Base-by-base conservation (phyloP, 1,140 invertebrate genomes). In the Diorhabda carinulata region DNA sequence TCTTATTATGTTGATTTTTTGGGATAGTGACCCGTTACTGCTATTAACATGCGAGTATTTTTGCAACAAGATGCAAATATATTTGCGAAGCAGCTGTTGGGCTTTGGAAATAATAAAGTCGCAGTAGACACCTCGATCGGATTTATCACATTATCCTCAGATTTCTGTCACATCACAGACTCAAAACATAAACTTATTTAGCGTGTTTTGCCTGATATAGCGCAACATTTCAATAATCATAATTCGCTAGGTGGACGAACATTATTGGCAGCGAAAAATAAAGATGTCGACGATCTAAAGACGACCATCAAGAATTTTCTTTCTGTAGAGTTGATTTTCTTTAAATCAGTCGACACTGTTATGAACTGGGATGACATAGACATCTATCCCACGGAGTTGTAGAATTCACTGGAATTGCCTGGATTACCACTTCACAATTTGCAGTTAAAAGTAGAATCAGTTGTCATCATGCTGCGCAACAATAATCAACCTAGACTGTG, bases 301-400 rank as follows among this genome's bases (percentile, higher is more conserved):
- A 64, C 56, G 6, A 69, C 60, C 45, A 77, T 82, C 74, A 73
- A 78, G 70, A 67, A 75, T 64, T 4, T 68, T 62, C 72, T 82
- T 45, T 63, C 70, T 58, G 76, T 79, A 43, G 60, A 78, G 68
- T 64, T 73, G 61, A 64, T 71, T 71, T 74, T 72, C 62, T 83
- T 72, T 71, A 79, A 80, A 75, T 82, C 79, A 42, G 72, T 82
- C 58, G 79, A 83, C 74, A 77, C 44, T 45, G 73, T 76, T 61
- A 68, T 74, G 43, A 74, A 81, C 72, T 47, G 75, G 71, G 70
- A 81, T 71, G 76, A 83, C 66, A 68, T 40, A 8, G 76, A 70
- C 8, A 74, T 25, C 25, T 25, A 25, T 25, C 25, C 25, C 25
- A 25, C 25, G 25, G 25, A 25, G 25, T 1, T 25, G 25, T 25